Percentiles rank a stretch among this genome's conserved stretches.
Evolutionary conservation across 2,888 invertebrate species (phyloP).

Genomic region (Drosophila pegasa): DNA sequence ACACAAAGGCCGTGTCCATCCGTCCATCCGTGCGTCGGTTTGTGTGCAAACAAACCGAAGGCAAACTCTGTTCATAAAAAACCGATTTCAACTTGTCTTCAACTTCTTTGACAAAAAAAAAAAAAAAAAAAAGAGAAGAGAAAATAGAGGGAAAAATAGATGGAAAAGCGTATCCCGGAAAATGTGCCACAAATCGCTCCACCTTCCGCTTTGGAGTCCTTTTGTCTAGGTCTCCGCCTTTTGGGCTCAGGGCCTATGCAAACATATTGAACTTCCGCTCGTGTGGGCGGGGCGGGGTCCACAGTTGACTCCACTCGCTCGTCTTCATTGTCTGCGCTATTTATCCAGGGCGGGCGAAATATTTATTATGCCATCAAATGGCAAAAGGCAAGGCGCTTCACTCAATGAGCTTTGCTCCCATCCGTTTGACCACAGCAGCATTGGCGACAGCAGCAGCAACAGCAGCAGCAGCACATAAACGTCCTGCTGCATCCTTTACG

Average conservation of each 20-base stretch:
- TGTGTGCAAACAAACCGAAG: slow-evolving; percentile 47
- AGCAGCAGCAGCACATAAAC: slow-evolving; percentile 15
- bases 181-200: slow-evolving; percentile 58
- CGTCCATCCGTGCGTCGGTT: neutral
- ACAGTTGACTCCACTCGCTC: slow-evolving; percentile 34
- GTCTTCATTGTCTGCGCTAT: slow-evolving; percentile 66
- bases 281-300: slow-evolving; percentile 42
- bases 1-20: slow-evolving; percentile 34
- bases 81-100: slow-evolving; percentile 47
- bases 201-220: slow-evolving; percentile 45
- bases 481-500: slow-evolving; percentile 48
- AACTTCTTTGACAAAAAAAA: slow-evolving; percentile 42
- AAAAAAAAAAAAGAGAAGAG: too few species aligned
- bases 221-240: slow-evolving; percentile 27
- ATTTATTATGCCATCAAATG: slow-evolving; percentile 79
- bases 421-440: slow-evolving; percentile 22
- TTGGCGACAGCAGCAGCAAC: neutral
- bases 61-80: slow-evolving; percentile 44
- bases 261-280: slow-evolving; percentile 79
- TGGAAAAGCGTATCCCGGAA: slow-evolving; percentile 27
- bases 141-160: too few species aligned
- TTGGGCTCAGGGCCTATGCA: slow-evolving; percentile 60
- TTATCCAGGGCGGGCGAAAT: slow-evolving; percentile 66
- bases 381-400: slow-evolving; percentile 61
- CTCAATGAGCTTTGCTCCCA: slow-evolving; percentile 48